Base-by-base conservation (phyloP, 2,797 vertebrate species). In the Dromococcyx pavoninus region DNA sequence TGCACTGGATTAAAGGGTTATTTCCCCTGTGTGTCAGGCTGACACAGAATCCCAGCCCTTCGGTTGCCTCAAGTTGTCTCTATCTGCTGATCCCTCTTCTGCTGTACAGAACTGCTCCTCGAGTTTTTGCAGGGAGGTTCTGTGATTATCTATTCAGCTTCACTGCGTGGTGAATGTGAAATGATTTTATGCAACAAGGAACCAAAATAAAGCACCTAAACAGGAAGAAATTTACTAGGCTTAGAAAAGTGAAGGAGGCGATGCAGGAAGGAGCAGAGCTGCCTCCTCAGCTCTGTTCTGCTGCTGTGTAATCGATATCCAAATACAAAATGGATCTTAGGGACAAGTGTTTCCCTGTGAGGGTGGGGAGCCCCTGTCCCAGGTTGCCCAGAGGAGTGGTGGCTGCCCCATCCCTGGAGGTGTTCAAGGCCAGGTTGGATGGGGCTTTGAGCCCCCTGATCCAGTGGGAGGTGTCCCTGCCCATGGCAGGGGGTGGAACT, bases 1-100 rank as follows among this genome's bases (percentile, higher is more conserved):
- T 98, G 97, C 94, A 98, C 97, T 98, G 98, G 98, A 99, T 99
- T 99, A 99, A 98, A 98, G 98, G 98, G 98, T 99, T 99, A 99
- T 99, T 99, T 99, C 98, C 98, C 98, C 97, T 96, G 98, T 98
- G 98, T 98, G 91, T 96, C 33, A 86, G 87, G 97, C 97, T 98
- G 98, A 98, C 98, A 98, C 98, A 98, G 98, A 98, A 97, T 97
- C 97, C 97, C 95, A 97, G 97, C 94, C 92, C 92, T 97, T 95
- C 74, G 91, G 96, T 97, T 95, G 96, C 94, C 77, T 96, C 93
- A 35, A 95, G 95, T 96, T 83, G 91, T 97, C 97, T 97, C 94
- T 97, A 91, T 92, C 95, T 97, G 89, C 95, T 89, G 93, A 67
- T 94, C 67, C 92, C 64, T 94, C 79, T 92, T 92, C 92, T 89